phyloP scores from a whole-genome alignment of 2,113 vertebrate genomes.

The Amblyornis subalaris region DNA sequence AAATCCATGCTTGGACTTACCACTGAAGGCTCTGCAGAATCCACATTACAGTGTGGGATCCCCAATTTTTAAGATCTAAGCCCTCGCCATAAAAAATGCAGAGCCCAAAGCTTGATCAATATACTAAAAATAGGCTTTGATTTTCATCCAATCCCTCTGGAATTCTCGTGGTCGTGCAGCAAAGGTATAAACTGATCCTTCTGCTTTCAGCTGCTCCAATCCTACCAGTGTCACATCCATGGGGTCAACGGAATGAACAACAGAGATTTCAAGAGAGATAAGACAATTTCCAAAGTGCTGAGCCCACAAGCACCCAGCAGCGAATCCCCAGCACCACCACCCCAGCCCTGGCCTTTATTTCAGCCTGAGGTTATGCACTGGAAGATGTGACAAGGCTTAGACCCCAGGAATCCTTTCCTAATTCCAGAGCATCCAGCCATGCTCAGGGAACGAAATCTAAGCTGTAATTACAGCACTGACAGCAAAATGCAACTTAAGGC shows the following conservation, averaged over 20 bases:
- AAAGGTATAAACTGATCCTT: neutral
- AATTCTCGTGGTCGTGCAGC: neutral
- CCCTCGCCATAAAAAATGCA: neutral
- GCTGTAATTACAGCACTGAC: neutral
- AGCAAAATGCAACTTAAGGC: neutral
- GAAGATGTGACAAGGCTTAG: neutral
- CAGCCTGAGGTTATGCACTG: neutral
- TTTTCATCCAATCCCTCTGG: accelerated
- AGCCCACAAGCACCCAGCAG: neutral
- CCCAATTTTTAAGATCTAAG: neutral
- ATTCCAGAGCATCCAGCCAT: neutral
- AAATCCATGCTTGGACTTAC: neutral
- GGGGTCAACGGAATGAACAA: neutral
- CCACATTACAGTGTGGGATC: neutral
- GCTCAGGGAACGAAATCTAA: neutral
- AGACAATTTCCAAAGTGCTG: neutral
- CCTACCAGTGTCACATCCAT: neutral
- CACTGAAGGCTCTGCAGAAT: neutral
- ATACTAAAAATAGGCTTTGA: neutral
- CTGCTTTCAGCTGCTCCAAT: neutral
- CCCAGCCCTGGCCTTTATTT: neutral
- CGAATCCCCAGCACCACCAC: neutral
- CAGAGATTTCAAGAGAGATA: neutral
- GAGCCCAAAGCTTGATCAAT: neutral
- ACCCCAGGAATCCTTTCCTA: neutral